Evolutionary conservation across 2,888 invertebrate species (phyloP), one percentile per base, ranked within the genome.

Genomic region (Eulithis testata): DNA sequence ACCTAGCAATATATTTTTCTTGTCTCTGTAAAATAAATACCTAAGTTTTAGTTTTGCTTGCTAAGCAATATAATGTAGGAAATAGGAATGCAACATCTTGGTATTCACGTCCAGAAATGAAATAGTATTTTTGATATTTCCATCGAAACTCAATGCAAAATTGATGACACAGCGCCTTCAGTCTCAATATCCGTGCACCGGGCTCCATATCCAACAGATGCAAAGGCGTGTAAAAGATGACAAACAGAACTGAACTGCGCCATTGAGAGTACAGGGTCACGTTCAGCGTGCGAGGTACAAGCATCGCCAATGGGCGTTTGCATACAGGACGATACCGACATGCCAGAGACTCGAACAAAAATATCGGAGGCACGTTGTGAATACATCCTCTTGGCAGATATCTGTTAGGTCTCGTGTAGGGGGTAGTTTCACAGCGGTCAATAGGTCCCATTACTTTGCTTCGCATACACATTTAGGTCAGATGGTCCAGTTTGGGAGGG

Each of bases 111-210:
- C 8, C 21, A 21, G 21, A 49, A 11, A 11, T 49, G 21, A 21
- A 49, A 8, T 4, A 11, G 8, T 14, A 14, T 14, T 12, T 47
- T 8, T 14, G 47, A 47, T 12, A 47, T 14, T 47, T 47, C 21
- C 11, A 49, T 3, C 9, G 49, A 49, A 49, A 1, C 11, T 3
- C 21, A 21, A 8, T 49, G 6, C 14, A 49, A 49, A 21, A 49
- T 49, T 49, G 49, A 49, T 49, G 49, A 49, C 21, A 21, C 21
- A 49, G 9, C 11, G 21, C 49, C 21, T 21, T 49, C 21, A 9
- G 21, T 11, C 49, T 21, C 49, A 49, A 49, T 49, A 21, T 49
- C 21, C 21, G 49, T 49, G 47, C 47, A 47, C 47, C 47, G 47
- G 47, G 47, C 1, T 8, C 14, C 21, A 9, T 14, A 47, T 47